Evolutionary conservation across 1,140 invertebrate species (phyloP).

Genomic region (Gryon sp.): DNA sequence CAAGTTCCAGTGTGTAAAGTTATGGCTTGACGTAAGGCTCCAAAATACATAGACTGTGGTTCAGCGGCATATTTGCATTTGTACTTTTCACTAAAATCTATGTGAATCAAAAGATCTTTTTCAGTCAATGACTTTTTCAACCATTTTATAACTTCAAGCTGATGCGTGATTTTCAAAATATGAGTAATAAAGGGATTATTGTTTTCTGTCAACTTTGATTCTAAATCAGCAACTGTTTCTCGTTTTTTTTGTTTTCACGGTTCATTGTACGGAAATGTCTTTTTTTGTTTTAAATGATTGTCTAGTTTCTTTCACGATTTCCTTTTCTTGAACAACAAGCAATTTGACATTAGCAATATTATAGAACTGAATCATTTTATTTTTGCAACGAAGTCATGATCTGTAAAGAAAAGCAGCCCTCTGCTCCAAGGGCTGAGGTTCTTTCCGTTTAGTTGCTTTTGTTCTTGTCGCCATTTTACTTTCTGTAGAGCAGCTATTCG

Average conservation of each 20-base stretch:
- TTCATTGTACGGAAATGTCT: constrained; percentile 20
- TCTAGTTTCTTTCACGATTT: constrained; percentile 15
- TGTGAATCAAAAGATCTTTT: constrained; percentile 46
- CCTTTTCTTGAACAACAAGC: constrained; percentile 16
- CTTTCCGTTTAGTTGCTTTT: no score
- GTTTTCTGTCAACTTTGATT: neutral
- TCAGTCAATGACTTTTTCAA: constrained; percentile 46
- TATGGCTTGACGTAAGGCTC: constrained; percentile 56
- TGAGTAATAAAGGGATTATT: constrained; percentile 24
- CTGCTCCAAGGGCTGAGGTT: no score
- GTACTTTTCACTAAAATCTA: constrained; percentile 49
- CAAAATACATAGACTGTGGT: constrained; percentile 64
- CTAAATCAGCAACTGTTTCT: neutral
- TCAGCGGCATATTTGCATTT: constrained; percentile 64
- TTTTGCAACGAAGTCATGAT: no score
- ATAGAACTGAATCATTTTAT: neutral
- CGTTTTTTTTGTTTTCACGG: constrained; percentile 3
- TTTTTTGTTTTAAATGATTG: constrained; percentile 31
- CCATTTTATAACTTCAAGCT: constrained; percentile 16
- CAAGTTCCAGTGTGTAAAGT: constrained; percentile 63
- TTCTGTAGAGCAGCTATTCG: no score
- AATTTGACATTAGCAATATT: constrained; percentile 5
- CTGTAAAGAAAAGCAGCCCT: no score
- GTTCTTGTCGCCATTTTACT: no score
- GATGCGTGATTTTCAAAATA: constrained; percentile 28